These are phyloP conservation scores for Zele albiditarsus DNA, from an alignment of 2,888 invertebrate species.

Conservation along the genomic window DNA sequence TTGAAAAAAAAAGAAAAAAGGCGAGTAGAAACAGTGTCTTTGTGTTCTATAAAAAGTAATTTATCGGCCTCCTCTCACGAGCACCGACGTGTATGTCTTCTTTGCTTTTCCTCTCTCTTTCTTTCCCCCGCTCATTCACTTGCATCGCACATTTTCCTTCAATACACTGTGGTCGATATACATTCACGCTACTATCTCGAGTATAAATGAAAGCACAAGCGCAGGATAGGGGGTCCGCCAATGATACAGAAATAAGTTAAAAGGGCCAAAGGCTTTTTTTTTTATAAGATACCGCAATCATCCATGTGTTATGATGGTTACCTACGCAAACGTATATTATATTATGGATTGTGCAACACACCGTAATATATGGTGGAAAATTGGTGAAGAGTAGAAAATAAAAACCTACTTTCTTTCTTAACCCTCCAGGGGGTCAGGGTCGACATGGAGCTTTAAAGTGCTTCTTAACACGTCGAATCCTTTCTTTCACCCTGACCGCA, in stretches of 20 bases:
- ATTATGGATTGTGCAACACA: not conserved
- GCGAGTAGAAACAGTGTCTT: slow-evolving; percentile 31
- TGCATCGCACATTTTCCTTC: slow-evolving; percentile 29
- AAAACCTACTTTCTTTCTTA: not conserved
- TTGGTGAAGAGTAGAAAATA: not conserved
- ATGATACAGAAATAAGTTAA: slow-evolving; percentile 24
- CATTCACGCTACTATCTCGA: not conserved
- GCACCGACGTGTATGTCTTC: slow-evolving; percentile 37
- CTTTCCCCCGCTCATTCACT: not conserved
- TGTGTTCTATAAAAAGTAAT: slow-evolving; percentile 53
- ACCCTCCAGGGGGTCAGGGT: slow-evolving; percentile 25
- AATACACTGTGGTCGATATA: slow-evolving; percentile 40
- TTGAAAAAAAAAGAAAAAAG: not conserved
- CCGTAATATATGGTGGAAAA: slow-evolving; percentile 1
- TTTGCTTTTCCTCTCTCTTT: slow-evolving; percentile 4
- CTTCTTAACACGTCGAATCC: slow-evolving; percentile 23
- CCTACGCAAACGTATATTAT: no score
- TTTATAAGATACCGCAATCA: not conserved
- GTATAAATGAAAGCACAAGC: not conserved
- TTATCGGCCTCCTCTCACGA: slow-evolving; percentile 44
- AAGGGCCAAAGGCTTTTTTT: slow-evolving; percentile 1
- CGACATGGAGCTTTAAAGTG: slow-evolving; percentile 14
- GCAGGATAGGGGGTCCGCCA: not conserved
- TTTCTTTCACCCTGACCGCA: not conserved
- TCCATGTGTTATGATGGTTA: not conserved